Percentiles rank a stretch among this genome's conserved stretches.
Evolutionary conservation across 2,888 invertebrate species (phyloP).

Genomic region (Serripes groenlandicus): DNA sequence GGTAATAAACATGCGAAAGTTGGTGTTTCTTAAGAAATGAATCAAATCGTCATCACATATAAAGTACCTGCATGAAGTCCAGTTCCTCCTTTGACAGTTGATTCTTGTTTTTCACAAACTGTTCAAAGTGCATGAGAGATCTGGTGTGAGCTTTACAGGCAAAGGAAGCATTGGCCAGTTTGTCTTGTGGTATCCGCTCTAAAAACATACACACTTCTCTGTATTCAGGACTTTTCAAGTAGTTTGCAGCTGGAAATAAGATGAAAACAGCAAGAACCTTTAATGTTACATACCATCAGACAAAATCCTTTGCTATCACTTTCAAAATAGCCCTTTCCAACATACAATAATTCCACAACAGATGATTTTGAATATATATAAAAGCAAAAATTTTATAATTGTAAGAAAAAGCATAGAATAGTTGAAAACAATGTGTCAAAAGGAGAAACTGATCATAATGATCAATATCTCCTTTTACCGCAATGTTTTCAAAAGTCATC

Average conservation of each 20-base stretch:
- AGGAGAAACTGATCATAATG: not conserved
- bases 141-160: slow-evolving; percentile 87
- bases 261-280: too few relatives aligned
- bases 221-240: slow-evolving; percentile 60
- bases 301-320: too few relatives aligned
- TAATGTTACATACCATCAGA: too few relatives aligned
- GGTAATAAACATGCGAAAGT: too few relatives aligned
- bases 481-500: not conserved
- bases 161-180: slow-evolving; percentile 86
- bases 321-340: too few relatives aligned
- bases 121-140: slow-evolving; percentile 87
- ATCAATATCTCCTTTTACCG: not conserved
- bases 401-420: too few relatives aligned
- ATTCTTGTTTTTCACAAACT: slow-evolving; percentile 82
- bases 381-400: too few relatives aligned
- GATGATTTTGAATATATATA: too few relatives aligned
- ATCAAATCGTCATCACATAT: too few relatives aligned
- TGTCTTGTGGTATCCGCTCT: slow-evolving; percentile 86
- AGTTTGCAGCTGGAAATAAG: slow-evolving; percentile 2
- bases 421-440: not conserved
- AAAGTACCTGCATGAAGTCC: slow-evolving; percentile 86
- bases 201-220: slow-evolving; percentile 82
- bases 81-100: slow-evolving; percentile 85
- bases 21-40: too few relatives aligned
- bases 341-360: too few relatives aligned